Base-by-base conservation (phyloP, 2,113 vertebrate genomes). In the Varanus komodoensis region DNA sequence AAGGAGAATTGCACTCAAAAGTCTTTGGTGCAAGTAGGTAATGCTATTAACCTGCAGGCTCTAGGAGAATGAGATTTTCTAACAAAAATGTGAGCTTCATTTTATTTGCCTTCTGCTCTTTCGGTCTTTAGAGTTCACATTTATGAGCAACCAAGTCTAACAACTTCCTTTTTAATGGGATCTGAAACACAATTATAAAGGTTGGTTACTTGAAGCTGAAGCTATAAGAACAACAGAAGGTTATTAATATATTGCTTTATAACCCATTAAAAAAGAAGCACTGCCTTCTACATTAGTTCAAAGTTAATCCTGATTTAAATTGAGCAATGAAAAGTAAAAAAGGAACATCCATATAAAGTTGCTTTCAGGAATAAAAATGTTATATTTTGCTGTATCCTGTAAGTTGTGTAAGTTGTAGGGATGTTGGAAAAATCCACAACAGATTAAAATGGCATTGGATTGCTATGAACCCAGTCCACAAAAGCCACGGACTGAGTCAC, bases 91-190 rank as follows among this genome's bases (percentile, higher is more conserved):
- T 14, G 29, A 81, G 29, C 52, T 83, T 89, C 81, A 48, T 89
- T 82, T 89, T 82, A 89, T 83, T 89, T 75, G 69, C 88, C 88
- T 89, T 89, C 88, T 89, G 88, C 81, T 89, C 81, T 64, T 83
- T 89, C 79, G 48, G 81, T 75, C 88, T 75, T 89, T 83, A 74
- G 80, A 75, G 69, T 83, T 89, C 69, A 74, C 81, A 71, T 89
- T 89, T 83, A 89, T 83, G 69, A 64, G 88, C 88, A 83, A 89
- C 69, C 80, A 83, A 89, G 71, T 83, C 69, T 83, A 89, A 89
- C 80, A 89, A 89, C 69, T 67, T 32, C 19, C 50, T 75, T 83
- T 89, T 89, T 89, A 89, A 83, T 83, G 52, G 87, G 52, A 83
- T 83, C 57, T 83, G 79, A 73, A 89, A 82, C 17, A 89, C 50